phyloP scores from a whole-genome alignment of 2,888 invertebrate genomes.

The Fissipunctia ypsillon region DNA sequence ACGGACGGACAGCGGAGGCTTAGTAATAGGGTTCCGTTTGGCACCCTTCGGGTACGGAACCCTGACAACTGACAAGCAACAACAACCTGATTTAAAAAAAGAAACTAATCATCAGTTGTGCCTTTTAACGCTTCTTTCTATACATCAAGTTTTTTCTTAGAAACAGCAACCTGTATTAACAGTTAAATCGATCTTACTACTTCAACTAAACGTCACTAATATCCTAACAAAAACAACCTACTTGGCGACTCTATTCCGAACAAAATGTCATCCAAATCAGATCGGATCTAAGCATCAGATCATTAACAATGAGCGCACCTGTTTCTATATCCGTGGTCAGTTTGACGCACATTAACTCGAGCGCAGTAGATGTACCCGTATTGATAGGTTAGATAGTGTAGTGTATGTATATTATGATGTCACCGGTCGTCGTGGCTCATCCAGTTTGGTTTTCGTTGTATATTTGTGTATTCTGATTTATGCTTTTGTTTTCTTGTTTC shows the following conservation, averaged over 20 bases:
- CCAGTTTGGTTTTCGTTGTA: not conserved
- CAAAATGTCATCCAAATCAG: constrained; percentile 64
- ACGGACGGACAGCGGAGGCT: too few species aligned
- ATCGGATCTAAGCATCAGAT: constrained; percentile 63
- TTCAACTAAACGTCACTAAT: constrained; percentile 22
- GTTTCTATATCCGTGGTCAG: constrained; percentile 53
- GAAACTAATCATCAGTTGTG: not conserved
- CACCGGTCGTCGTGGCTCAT: constrained; percentile 9
- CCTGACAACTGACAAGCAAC: too few species aligned
- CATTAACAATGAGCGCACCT: constrained; percentile 66
- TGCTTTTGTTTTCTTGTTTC: not conserved
- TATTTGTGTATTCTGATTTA: not conserved
- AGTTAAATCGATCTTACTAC: constrained; percentile 11
- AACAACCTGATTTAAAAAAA: not conserved
- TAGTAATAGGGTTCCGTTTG: too few species aligned
- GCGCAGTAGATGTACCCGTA: constrained; percentile 47
- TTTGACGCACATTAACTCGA: constrained; percentile 50
- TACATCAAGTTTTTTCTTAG: not conserved
- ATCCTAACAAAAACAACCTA: constrained; percentile 33
- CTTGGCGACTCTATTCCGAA: constrained; percentile 51
- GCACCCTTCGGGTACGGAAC: too few species aligned
- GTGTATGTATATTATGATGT: constrained; percentile 40
- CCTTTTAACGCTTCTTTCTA: not conserved
- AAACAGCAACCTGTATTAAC: constrained; percentile 25
- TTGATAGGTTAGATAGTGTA: constrained; percentile 34